Evolutionary conservation across 2,797 vertebrate genomes (phyloP).

Genomic region (Philypnodon macrostomus): DNA sequence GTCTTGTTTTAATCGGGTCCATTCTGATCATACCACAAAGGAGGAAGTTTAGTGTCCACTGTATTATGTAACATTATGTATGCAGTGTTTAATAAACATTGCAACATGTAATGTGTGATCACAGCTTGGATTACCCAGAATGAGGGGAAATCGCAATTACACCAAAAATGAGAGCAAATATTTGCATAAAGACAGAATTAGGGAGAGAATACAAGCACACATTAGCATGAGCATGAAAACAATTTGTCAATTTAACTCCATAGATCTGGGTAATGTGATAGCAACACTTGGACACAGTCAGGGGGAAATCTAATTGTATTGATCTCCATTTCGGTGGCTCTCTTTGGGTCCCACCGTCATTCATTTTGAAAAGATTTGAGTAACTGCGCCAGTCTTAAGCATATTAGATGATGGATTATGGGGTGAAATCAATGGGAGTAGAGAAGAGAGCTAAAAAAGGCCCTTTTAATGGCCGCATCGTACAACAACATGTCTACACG

Average conservation of each 20-base stretch:
- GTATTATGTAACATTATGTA: slow-evolving; percentile 1
- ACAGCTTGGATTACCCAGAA: too few species aligned
- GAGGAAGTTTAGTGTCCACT: too few species aligned
- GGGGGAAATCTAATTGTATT: slow-evolving; percentile 39
- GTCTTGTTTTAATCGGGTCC: too few species aligned
- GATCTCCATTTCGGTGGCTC: slow-evolving; percentile 32
- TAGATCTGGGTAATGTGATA: slow-evolving; percentile 36
- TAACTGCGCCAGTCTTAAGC: slow-evolving; percentile 23
- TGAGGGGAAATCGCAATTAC: slow-evolving; percentile 26
- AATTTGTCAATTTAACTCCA: slow-evolving; percentile 29
- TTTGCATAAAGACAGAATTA: slow-evolving; percentile 27
- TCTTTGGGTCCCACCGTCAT: slow-evolving; percentile 21
- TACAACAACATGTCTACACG: slow-evolving; percentile 16
- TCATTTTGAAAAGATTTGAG: slow-evolving; percentile 43
- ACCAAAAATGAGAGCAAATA: slow-evolving; percentile 20
- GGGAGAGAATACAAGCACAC: background rate
- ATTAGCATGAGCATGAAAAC: slow-evolving; percentile 23
- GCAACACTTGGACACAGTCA: slow-evolving; percentile 38
- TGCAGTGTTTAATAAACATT: slow-evolving; percentile 25
- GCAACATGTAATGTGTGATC: slow-evolving; percentile 16
- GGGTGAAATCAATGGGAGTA: slow-evolving; percentile 20
- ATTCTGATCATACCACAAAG: too few species aligned
- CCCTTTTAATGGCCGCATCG: background rate
- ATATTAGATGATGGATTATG: slow-evolving; percentile 35
- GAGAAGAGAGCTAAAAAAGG: background rate